Conservation (phyloP, 2,888 invertebrate genomes). For the Apodemia hepburni region DNA sequence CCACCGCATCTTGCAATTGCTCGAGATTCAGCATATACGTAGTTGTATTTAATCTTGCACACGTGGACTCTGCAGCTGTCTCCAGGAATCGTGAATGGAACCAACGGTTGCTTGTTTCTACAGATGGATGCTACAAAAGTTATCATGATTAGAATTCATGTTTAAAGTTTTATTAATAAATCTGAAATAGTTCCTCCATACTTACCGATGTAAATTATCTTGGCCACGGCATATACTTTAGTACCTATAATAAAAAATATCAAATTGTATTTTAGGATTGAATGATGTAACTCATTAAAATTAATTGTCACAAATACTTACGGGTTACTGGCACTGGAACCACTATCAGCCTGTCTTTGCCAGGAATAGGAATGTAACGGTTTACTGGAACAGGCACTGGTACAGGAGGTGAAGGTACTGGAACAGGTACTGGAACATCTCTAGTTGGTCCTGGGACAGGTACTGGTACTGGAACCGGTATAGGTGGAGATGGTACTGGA, state of each 20-base stretch:
- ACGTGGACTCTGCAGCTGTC: constrained; percentile 45
- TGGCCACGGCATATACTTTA: constrained; percentile 47
- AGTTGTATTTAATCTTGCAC: constrained; percentile 59
- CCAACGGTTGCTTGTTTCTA: constrained; percentile 41
- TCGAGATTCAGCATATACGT: constrained; percentile 50
- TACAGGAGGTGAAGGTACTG: constrained; percentile 46
- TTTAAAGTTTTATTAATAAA: not conserved
- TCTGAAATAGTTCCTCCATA: constrained; percentile 20
- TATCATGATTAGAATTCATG: not conserved
- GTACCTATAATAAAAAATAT: constrained; percentile 41
- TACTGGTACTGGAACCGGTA: constrained; percentile 43
- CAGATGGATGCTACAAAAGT: constrained; percentile 51
- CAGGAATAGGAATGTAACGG: constrained; percentile 48
- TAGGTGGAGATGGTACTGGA: constrained; percentile 46
- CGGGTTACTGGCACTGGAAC: constrained; percentile 47
- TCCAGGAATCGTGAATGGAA: constrained; percentile 47
- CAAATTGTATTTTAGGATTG: not conserved
- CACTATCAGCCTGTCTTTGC: constrained; percentile 44
- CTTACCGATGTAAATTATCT: constrained; percentile 58
- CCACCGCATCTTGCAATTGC: constrained; percentile 33
- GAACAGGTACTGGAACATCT: constrained; percentile 39
- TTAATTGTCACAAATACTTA: constrained; percentile 33
- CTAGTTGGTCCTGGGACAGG: constrained; percentile 42
- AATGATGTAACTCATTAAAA: not conserved
- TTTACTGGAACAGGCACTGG: constrained; percentile 42